Evolutionary conservation across 2,888 invertebrate species (phyloP).

Genomic region (Xanthostigma xanthostigma): DNA sequence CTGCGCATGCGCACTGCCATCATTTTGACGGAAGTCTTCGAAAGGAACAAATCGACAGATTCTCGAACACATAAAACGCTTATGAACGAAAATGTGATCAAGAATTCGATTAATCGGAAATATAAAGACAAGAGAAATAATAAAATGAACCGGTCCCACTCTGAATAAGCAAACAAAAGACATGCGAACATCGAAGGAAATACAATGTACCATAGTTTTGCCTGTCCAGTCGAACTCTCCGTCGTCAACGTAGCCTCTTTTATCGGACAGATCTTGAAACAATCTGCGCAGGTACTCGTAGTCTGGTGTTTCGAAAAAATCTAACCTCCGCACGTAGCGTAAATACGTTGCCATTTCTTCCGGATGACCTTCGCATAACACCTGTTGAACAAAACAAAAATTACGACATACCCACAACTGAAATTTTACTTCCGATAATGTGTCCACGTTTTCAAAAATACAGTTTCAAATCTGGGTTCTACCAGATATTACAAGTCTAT

Average conservation of each 20-base stretch:
- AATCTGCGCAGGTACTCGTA: constrained; percentile 95
- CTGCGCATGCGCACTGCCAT: no score
- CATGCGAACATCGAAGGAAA: constrained; percentile 9
- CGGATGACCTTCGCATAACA: constrained; percentile 70
- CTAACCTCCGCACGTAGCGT: constrained; percentile 88
- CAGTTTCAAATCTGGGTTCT: no score
- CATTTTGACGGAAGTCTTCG: no score
- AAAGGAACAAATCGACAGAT: no score
- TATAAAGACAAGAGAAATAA: no score
- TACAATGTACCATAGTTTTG: constrained; percentile 29
- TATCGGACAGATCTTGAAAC: constrained; percentile 83
- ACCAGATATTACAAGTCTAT: no score
- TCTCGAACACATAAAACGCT: no score
- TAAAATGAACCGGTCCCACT: constrained; percentile 21
- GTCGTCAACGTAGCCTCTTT: constrained; percentile 75
- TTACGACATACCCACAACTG: no score
- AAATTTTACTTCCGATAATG: no score
- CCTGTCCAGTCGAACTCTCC: constrained; percentile 94
- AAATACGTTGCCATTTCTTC: constrained; percentile 98
- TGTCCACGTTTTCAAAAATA: no score
- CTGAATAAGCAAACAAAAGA: constrained; percentile 9
- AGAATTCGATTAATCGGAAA: no score
- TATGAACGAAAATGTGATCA: no score
- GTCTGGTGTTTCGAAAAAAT: constrained; percentile 99
- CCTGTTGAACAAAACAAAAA: constrained; percentile 25